Evolutionary conservation across 1,140 invertebrate species (phyloP).

Genomic region (Hyles vespertilio): DNA sequence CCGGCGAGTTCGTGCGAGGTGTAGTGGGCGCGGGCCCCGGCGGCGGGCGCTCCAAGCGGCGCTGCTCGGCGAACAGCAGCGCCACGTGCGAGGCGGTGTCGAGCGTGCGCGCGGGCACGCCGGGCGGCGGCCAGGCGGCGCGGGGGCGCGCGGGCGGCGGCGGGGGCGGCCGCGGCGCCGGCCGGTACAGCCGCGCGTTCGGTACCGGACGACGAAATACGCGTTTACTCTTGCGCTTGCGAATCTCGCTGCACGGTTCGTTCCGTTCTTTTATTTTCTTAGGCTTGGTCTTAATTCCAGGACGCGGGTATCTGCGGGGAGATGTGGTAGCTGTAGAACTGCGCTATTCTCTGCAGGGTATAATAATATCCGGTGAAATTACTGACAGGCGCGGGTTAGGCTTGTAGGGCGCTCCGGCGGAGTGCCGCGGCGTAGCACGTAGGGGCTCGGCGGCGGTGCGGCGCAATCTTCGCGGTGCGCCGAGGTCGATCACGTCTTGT

Average conservation of each 20-base stretch:
- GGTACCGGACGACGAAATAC: slow-evolving; percentile 30
- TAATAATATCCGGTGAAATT: background rate
- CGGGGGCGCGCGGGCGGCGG: slow-evolving; percentile 16
- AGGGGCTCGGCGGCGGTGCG: slow-evolving; percentile 8
- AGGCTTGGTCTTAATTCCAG: slow-evolving; percentile 7
- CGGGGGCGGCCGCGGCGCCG: slow-evolving; percentile 23
- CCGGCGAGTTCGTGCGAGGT: slow-evolving; percentile 20
- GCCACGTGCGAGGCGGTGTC: slow-evolving; percentile 39
- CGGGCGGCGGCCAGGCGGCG: slow-evolving; percentile 26
- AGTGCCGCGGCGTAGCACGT: slow-evolving; percentile 6
- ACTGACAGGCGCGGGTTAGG: slow-evolving; percentile 51
- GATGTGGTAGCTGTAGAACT: background rate
- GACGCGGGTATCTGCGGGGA: slow-evolving; percentile 30
- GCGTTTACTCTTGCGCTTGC: slow-evolving; percentile 18
- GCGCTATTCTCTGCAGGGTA: too few species aligned
- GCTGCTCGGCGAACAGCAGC: slow-evolving; percentile 26
- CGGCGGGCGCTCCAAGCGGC: slow-evolving; percentile 45
- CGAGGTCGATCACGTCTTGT: slow-evolving; percentile 47
- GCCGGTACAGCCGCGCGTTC: slow-evolving; percentile 43
- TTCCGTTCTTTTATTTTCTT: background rate
- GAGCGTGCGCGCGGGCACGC: slow-evolving; percentile 12
- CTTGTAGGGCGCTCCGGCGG: slow-evolving; percentile 22
- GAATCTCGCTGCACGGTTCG: slow-evolving; percentile 3
- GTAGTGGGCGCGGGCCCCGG: slow-evolving; percentile 72
- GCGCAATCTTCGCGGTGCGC: slow-evolving; percentile 29